These are phyloP conservation scores for Bombus impatiens DNA, from an alignment of 1,140 invertebrate species.

Conservation along the genomic window DNA sequence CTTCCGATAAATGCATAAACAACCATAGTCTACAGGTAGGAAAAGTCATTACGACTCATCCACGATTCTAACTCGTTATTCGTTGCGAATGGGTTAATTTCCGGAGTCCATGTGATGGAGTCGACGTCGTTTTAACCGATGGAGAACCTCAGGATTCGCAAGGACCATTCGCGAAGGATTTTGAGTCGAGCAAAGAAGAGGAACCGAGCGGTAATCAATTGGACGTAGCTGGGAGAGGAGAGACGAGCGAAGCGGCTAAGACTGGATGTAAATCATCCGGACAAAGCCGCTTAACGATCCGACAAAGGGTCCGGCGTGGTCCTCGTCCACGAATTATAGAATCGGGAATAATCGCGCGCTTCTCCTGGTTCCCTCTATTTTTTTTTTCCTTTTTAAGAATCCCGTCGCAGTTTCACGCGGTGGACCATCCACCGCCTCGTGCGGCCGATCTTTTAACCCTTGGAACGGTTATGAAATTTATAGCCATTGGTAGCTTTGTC, in stretches of 20 bases:
- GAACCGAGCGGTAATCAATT: constrained; percentile 77
- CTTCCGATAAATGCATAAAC: too few species aligned
- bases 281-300: constrained; percentile 82
- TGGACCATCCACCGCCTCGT: constrained; percentile 6
- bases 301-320: constrained; percentile 76
- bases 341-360: constrained; percentile 76
- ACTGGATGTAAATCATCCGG: constrained; percentile 80
- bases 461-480: constrained; percentile 66
- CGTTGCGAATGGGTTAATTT: constrained; percentile 23
- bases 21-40: too few species aligned
- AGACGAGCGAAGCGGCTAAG: constrained; percentile 70
- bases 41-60: too few species aligned
- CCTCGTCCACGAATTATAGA: constrained; percentile 78
- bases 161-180: constrained; percentile 43
- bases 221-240: constrained; percentile 68
- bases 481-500: constrained; percentile 71
- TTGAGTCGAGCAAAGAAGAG: constrained; percentile 46
- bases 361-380: constrained; percentile 48
- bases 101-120: neutral
- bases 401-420: constrained; percentile 40
- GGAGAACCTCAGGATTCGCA: constrained; percentile 42
- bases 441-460: constrained; percentile 8
- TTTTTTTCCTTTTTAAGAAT: constrained; percentile 16
- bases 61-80: too few species aligned
- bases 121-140: neutral